These are phyloP conservation scores for Noturus placidus DNA, from an alignment of 2,113 vertebrate species.

Conservation along the genomic window DNA sequence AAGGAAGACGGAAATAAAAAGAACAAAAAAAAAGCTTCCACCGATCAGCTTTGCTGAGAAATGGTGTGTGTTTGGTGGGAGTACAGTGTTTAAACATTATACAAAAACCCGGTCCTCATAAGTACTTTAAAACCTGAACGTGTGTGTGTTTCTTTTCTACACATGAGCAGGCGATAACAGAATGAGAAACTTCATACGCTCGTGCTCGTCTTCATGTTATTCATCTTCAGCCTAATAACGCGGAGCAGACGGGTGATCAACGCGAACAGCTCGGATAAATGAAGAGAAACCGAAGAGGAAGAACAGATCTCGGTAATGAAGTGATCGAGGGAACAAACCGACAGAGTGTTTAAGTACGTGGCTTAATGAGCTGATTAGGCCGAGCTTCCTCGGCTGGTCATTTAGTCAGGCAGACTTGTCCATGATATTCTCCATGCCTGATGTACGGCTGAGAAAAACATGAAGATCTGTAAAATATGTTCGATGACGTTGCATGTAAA, in stretches of 20 bases:
- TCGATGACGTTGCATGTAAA: neutral
- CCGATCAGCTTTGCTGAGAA: neutral
- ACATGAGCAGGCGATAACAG: neutral
- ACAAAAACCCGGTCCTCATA: neutral
- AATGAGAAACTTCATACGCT: neutral
- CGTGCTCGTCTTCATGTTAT: neutral
- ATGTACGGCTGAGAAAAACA: too few species aligned
- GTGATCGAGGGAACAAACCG: neutral
- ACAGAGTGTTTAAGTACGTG: neutral
- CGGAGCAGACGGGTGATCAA: neutral
- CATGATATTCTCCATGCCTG: neutral
- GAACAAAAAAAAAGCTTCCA: neutral
- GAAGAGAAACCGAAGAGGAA: neutral
- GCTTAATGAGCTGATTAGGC: slow-evolving; percentile 15
- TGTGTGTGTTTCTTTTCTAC: neutral
- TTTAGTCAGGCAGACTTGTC: neutral
- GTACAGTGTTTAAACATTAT: neutral
- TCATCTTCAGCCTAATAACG: neutral
- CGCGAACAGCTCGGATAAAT: neutral
- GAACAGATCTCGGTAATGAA: neutral
- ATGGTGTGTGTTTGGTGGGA: neutral
- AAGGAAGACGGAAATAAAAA: too few species aligned
- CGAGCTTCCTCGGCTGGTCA: neutral
- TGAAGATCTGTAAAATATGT: neutral
- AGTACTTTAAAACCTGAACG: neutral